Evolutionary conservation across 2,888 invertebrate species (phyloP).

Genomic region (Scelioninae gen. 2): DNA sequence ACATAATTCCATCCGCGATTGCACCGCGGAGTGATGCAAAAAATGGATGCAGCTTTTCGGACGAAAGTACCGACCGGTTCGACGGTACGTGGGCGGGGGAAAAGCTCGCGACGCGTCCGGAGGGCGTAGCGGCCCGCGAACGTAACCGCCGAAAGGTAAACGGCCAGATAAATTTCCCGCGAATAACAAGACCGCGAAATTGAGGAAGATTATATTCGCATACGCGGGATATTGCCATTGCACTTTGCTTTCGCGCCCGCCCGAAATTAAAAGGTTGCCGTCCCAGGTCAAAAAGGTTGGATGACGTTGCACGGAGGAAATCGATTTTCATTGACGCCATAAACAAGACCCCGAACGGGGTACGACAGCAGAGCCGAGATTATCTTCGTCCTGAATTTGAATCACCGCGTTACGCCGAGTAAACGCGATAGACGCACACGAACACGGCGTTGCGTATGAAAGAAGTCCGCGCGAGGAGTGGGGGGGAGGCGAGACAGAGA

Average conservation of each 20-base stretch:
- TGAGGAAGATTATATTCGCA: neutral
- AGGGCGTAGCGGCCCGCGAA: neutral
- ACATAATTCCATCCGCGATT: too few relatives aligned
- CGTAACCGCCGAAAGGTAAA: constrained; percentile 2
- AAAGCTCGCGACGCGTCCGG: neutral
- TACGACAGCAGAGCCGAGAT: constrained; percentile 31
- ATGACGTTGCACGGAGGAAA: constrained; percentile 6
- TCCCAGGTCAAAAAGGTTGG: constrained; percentile 33
- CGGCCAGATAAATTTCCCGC: constrained; percentile 17
- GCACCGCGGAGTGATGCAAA: too few relatives aligned
- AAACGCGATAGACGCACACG: constrained; percentile 38
- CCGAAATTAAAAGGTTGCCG: constrained; percentile 26
- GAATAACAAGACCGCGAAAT: constrained; percentile 2
- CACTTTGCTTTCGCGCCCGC: constrained; percentile 14
- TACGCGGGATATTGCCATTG: neutral
- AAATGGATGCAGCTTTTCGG: too few relatives aligned
- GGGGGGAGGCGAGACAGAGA: constrained; percentile 11
- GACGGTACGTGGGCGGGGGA: too few relatives aligned
- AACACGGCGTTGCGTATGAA: constrained; percentile 14
- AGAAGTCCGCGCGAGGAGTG: too few relatives aligned
- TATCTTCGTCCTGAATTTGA: constrained; percentile 50
- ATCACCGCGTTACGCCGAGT: constrained; percentile 45
- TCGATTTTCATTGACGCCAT: constrained; percentile 41
- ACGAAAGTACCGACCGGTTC: too few relatives aligned
- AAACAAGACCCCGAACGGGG: constrained; percentile 17